Evolutionary conservation across 1,140 invertebrate species (phyloP), one percentile per base, ranked within the genome.

Genomic region (Arion vulgaris): DNA sequence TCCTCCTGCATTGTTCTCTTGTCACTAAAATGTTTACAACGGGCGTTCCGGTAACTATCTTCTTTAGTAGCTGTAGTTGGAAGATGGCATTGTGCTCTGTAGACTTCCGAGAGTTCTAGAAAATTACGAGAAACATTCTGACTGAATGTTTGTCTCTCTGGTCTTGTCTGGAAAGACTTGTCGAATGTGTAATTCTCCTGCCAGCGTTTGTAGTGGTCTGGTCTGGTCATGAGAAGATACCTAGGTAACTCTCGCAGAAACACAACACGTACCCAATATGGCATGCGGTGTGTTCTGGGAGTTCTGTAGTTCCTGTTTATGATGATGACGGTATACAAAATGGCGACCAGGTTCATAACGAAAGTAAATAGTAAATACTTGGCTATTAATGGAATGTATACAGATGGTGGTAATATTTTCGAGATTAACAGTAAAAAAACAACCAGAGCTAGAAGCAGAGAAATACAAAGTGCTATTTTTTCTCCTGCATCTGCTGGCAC

Each of bases 281-380:
- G 91, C 91, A 93, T 92, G 36, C 85, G 92, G 88, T 96, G 95
- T 17, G 95, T 96, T 51, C 94, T 93, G 0, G 98, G 98, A 32
- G 98, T 98, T 90, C 98, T 94, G 94, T 99, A 99, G 91, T 99
- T 99, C 96, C 97, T 98, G 92, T 99, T 99, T 90, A 99, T 99
- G 88, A 99, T 99, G 89, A 99, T 96, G 41, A 99, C 98, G 0
- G 99, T 99, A 13, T 99, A 96, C 80, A 99, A 93, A 93, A 99
- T 99, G 94, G 98, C 98, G 86, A 99, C 96, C 32, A 99, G 99
- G 93, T 99, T 99, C 97, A 99, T 99, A 83, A 99, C 98, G 93
- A 99, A 99, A 41, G 98, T 99, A 93, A 99, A 99, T 4, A 99
- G 94, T 72, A 99, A 94, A 93, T 73, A 87, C 87, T 93, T 95